Base-by-base conservation (phyloP, 2,113 vertebrate genomes). In the Hucho hucho region DNA sequence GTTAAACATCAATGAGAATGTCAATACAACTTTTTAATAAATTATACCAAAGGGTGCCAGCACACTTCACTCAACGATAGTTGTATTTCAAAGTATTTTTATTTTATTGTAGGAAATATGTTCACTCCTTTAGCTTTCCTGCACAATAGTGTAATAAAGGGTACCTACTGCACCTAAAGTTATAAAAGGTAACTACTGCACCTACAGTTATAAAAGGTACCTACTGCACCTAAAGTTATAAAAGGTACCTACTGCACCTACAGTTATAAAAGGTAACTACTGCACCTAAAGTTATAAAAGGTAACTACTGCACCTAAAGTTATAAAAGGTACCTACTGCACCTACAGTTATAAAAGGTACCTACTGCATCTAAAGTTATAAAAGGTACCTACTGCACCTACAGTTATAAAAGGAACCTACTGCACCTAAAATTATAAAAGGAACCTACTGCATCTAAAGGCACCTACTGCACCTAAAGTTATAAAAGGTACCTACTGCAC, bases 1-100 rank as follows among this genome's bases (percentile, higher is more conserved):
- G 86, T 90, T 89, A 90, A 80, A 84, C 82, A 90, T 89, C 87
- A 89, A 83, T 87, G 64, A 76, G 78, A 85, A 81, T 83, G 84
- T 79, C 85, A 83, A 37, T 56, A 79, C 81, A 87, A 78, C 87
- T 82, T 73, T 90, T 85, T 73, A 83, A 89, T 86, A 87, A 87
- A 83, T 87, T 83, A 86, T 76, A 77, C 67, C 69, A 78, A 83
- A 84, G 87, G 76, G 74, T 78, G 74, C 7, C 76, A 72, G 29
- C 59, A 69, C 14, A 66, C 67, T 77, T 73, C 81, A 75, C 68
- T 75, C 68, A 77, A 69, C 53, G 70, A 78, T 83, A 46, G 79
- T 58, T 71, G 47, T 20, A 68, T 80, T 82, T 75, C 65, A 32
- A 49, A 29, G 5, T 29, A 28, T 56, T 28, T 49, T 18, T 11